These are phyloP conservation scores for Cyprinodon variegatus DNA, from an alignment of 2,113 vertebrate genomes.

Conservation along the genomic window DNA sequence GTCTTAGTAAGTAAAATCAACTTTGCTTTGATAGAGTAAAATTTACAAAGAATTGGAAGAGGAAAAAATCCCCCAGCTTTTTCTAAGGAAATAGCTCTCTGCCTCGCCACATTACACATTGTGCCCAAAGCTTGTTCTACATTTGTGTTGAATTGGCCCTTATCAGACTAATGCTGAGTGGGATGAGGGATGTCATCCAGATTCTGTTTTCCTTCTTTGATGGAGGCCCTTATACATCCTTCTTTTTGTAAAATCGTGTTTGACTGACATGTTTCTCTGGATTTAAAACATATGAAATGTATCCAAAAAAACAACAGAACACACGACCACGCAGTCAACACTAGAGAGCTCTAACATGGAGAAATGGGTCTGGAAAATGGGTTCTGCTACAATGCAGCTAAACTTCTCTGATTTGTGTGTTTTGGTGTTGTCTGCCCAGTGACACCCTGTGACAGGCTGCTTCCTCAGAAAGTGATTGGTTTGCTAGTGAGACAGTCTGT, in stretches of 20 bases:
- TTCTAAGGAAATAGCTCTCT: background rate
- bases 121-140: constrained; percentile 15
- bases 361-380: constrained; percentile 23
- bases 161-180: constrained; percentile 2
- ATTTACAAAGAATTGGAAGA: too few relatives aligned
- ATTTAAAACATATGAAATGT: background rate
- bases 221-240: constrained; percentile 1
- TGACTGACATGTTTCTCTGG: constrained; percentile 21
- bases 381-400: constrained; percentile 42
- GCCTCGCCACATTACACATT: constrained; percentile 11
- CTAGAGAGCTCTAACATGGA: constrained; percentile 19
- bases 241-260: constrained; percentile 3
- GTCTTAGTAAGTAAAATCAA: too few relatives aligned
- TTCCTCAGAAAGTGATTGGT: constrained; percentile 68
- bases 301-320: constrained; percentile 14
- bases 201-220: background rate
- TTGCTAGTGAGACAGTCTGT: constrained; percentile 52
- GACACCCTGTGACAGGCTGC: constrained; percentile 62
- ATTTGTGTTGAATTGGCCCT: background rate
- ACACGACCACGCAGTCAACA: constrained; percentile 18
- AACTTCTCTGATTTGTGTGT: constrained; percentile 42
- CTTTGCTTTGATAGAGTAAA: too few relatives aligned
- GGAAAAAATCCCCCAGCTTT: too few relatives aligned
- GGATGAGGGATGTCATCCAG: constrained; percentile 1
- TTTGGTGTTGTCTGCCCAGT: constrained; percentile 64